Conservation (phyloP, 1,140 invertebrate genomes). For the Polyergus mexicanus region DNA sequence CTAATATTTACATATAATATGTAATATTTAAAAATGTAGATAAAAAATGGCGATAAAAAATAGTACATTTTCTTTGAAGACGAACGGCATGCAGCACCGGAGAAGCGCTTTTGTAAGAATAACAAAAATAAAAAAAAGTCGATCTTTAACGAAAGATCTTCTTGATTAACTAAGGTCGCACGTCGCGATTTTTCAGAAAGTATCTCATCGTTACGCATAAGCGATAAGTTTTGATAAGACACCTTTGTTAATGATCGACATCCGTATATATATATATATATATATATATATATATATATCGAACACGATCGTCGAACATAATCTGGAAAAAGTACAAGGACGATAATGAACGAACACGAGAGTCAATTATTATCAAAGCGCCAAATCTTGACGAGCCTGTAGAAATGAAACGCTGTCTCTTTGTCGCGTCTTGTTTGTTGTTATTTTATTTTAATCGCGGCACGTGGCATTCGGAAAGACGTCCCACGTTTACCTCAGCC, state of each 20-base stretch:
- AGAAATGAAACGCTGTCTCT: neutral
- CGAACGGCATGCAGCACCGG: slow-evolving; percentile 52
- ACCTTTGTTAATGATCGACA: slow-evolving; percentile 7
- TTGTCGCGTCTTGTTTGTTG: slow-evolving; percentile 65
- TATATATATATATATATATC: neutral
- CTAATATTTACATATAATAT: no score
- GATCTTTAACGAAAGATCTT: neutral
- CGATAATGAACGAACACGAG: slow-evolving; percentile 54
- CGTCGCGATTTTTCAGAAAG: slow-evolving; percentile 1
- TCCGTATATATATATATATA: neutral
- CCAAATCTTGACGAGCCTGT: slow-evolving; percentile 39
- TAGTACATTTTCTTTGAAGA: neutral
- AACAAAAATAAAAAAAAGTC: neutral
- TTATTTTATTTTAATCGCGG: slow-evolving; percentile 67
- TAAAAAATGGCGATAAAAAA: neutral
- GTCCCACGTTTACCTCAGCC: slow-evolving; percentile 72
- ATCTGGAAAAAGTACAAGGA: slow-evolving; percentile 9
- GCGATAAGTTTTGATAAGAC: slow-evolving; percentile 39
- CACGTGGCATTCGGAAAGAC: slow-evolving; percentile 63
- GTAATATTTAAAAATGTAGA: no score
- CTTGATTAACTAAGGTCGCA: neutral
- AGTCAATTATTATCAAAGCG: slow-evolving; percentile 65
- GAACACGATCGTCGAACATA: neutral
- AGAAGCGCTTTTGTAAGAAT: slow-evolving; percentile 46
- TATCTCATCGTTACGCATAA: slow-evolving; percentile 28